These are phyloP conservation scores for Hecatera dysodea DNA, from an alignment of 2,888 invertebrate species.

Conservation along the genomic window DNA sequence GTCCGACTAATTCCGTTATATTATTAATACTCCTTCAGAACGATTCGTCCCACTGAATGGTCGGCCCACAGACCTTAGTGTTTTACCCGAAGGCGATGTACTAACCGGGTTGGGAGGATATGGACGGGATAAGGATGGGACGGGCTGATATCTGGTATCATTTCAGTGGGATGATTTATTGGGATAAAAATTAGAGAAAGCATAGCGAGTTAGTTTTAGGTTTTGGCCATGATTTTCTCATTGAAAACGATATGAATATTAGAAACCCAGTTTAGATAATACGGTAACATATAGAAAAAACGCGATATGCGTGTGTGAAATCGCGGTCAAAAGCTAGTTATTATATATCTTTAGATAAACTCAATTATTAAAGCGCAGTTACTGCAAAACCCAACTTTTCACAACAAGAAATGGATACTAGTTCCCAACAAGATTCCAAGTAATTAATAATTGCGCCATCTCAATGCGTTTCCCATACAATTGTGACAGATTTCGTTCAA, in stretches of 20 bases:
- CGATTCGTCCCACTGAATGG: conserved; percentile 67
- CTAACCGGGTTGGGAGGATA: conserved; percentile 64
- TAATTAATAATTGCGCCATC: conserved; percentile 23
- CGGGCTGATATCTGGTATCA: conserved; percentile 21
- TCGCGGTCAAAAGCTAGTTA: too few relatives aligned
- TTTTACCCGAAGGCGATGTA: conserved; percentile 59
- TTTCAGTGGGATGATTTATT: neutral
- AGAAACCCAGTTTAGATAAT: neutral
- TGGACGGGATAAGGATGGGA: conserved; percentile 40
- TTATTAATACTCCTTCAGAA: conserved; percentile 68
- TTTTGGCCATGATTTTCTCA: too few relatives aligned
- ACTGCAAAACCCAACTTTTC: neutral
- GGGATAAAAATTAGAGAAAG: too few relatives aligned
- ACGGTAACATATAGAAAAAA: too few relatives aligned
- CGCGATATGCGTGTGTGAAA: too few relatives aligned
- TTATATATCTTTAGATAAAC: too few relatives aligned
- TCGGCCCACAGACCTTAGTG: conserved; percentile 69
- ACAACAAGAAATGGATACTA: neutral
- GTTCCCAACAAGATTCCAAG: neutral
- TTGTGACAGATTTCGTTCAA: conserved; percentile 35
- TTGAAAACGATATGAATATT: too few relatives aligned
- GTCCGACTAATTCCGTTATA: conserved; percentile 63
- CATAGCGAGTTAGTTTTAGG: neutral
- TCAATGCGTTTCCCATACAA: conserved; percentile 35
- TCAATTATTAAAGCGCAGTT: too few relatives aligned